Conservation (phyloP, 2,797 vertebrate species). For the Euthynnus affinis region DNA sequence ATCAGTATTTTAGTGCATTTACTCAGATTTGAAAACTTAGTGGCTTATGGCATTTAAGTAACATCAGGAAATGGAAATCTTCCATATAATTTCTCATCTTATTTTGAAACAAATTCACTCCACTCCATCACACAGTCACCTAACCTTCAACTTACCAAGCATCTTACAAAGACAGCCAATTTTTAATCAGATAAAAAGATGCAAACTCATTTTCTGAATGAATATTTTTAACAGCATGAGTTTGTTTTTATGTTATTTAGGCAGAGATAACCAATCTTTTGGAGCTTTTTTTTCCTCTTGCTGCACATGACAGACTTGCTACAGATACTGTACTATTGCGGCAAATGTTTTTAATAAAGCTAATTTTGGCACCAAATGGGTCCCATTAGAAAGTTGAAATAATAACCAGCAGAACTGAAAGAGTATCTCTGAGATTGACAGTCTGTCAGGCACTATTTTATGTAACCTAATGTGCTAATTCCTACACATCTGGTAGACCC, state of each 20-base stretch:
- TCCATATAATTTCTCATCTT: too few species aligned
- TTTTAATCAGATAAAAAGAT: background rate
- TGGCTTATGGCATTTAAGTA: background rate
- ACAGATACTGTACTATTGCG: background rate
- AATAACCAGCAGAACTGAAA: constrained; percentile 9
- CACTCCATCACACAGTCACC: too few species aligned
- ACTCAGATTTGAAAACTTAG: background rate
- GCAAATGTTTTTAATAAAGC: constrained; percentile 18
- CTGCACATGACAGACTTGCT: background rate
- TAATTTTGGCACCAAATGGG: constrained; percentile 39
- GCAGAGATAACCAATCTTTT: background rate
- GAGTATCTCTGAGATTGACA: constrained; percentile 32
- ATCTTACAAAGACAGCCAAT: background rate
- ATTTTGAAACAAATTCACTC: too few species aligned
- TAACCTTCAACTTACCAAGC: background rate
- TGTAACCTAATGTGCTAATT: constrained; percentile 41
- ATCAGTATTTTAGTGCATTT: background rate
- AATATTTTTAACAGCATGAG: background rate
- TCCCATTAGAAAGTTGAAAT: constrained; percentile 39
- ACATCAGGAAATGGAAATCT: too few species aligned
- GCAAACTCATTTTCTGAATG: too few species aligned
- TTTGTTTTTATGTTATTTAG: background rate
- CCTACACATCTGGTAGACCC: constrained; percentile 60
- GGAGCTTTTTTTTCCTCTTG: background rate
- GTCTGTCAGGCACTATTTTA: constrained; percentile 51